Percentiles rank a stretch among this genome's conserved stretches.
These are phyloP conservation scores for Drosophila kikkawai DNA, from an alignment of 1,140 invertebrate species.

Conservation along the genomic window DNA sequence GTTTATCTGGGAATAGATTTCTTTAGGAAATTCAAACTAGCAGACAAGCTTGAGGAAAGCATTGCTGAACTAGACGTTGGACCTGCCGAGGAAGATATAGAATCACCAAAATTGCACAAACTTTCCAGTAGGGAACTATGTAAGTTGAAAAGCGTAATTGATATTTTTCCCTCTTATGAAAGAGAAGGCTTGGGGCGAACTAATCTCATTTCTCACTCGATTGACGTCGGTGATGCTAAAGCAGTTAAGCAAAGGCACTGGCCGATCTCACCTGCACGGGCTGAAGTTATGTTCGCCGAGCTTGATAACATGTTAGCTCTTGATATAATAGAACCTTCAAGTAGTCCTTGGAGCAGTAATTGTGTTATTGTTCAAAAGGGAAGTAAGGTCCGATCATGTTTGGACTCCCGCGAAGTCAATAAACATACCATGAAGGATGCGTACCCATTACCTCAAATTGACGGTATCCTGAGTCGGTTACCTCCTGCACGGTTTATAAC, in stretches of 20 bases:
- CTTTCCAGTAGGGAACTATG: background rate
- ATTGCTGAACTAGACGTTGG: background rate
- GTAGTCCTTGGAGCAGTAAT: background rate
- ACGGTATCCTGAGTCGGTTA: background rate
- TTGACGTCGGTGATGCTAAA: background rate
- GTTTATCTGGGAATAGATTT: background rate
- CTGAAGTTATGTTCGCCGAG: conserved; percentile 1
- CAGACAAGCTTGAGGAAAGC: background rate
- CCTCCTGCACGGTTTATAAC: background rate
- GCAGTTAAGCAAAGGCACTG: background rate
- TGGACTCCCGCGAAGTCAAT: background rate
- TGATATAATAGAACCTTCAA: background rate
- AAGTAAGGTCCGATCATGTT: background rate
- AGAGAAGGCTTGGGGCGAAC: background rate
- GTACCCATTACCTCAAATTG: conserved; percentile 3
- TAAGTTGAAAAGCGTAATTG: background rate
- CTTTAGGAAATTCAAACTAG: background rate
- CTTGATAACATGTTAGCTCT: background rate
- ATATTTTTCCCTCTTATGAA: background rate
- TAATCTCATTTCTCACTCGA: background rate
- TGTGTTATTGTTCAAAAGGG: background rate
- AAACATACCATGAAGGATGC: background rate
- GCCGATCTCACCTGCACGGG: background rate
- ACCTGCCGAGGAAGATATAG: background rate
- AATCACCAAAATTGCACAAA: background rate